phyloP scores from a whole-genome alignment of 2,888 invertebrate species.

The Cryptocephalus moraei region DNA sequence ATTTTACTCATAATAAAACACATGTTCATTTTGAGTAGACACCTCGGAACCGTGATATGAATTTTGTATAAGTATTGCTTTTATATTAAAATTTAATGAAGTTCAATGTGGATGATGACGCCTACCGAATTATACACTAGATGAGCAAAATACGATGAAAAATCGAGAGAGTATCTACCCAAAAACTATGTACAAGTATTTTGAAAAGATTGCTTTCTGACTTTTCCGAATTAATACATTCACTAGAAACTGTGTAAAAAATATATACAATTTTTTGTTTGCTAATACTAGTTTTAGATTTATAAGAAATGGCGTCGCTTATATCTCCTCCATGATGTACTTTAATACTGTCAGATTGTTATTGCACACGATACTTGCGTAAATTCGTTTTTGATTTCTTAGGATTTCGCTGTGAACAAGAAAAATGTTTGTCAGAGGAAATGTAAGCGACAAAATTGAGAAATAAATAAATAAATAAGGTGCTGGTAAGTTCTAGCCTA shows the following conservation, averaged over 20 bases:
- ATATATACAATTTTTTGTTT: slow-evolving; percentile 23
- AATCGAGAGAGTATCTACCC: slow-evolving; percentile 23
- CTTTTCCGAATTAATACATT: slow-evolving; percentile 18
- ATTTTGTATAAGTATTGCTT: slow-evolving; percentile 21
- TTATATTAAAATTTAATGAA: slow-evolving; percentile 12
- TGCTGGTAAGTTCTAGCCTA: slow-evolving; percentile 19
- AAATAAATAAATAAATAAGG: slow-evolving; percentile 18
- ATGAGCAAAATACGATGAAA: slow-evolving; percentile 10
- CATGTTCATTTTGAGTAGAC: slow-evolving; percentile 24
- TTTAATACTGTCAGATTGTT: slow-evolving; percentile 15
- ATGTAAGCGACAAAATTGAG: slow-evolving; percentile 3
- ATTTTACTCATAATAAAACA: slow-evolving; percentile 22
- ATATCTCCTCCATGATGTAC: slow-evolving; percentile 5
- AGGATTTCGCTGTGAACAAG: slow-evolving; percentile 2
- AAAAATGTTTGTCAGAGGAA: slow-evolving; percentile 4
- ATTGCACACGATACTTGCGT: slow-evolving; percentile 14
- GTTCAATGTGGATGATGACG: slow-evolving; percentile 19
- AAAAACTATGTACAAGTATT: slow-evolving; percentile 26
- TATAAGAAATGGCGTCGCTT: neutral
- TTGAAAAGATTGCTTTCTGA: slow-evolving; percentile 27
- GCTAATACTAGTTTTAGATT: slow-evolving; percentile 10
- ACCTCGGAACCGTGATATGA: slow-evolving; percentile 26
- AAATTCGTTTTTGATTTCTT: slow-evolving; percentile 7
- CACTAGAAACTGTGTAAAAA: slow-evolving; percentile 25
- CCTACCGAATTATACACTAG: neutral